Conservation (phyloP, 2,888 invertebrate genomes). For the Crepidodera aurea region DNA sequence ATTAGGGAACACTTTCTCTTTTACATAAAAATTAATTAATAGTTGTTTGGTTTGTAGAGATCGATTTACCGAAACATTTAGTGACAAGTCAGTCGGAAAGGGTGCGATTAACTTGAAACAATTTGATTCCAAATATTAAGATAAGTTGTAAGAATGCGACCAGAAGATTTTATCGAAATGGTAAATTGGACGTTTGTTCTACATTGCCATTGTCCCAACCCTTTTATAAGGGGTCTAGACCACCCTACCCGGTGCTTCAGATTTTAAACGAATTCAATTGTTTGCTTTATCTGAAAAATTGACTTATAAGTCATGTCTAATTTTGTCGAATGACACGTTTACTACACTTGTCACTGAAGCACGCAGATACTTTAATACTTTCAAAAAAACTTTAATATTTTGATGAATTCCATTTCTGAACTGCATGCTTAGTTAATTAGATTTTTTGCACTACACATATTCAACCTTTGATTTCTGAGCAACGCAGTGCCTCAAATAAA, state of each 20-base stretch:
- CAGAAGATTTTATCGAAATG: slow-evolving; percentile 20
- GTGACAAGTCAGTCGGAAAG: neutral
- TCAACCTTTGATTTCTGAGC: no score
- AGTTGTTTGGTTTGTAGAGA: neutral
- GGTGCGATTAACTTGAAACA: slow-evolving; percentile 17
- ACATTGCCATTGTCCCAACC: slow-evolving; percentile 18
- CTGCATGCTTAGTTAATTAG: no score
- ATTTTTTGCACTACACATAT: no score
- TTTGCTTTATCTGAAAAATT: slow-evolving; percentile 10
- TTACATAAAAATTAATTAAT: slow-evolving; percentile 10
- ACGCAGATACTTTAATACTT: no score
- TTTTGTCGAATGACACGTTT: neutral
- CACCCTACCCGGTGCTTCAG: slow-evolving; percentile 17
- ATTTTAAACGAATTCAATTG: neutral
- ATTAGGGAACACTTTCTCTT: slow-evolving; percentile 1
- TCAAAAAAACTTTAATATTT: no score
- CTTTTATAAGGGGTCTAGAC: slow-evolving; percentile 20
- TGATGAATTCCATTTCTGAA: no score
- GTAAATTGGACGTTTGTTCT: slow-evolving; percentile 24
- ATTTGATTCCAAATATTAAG: slow-evolving; percentile 17
- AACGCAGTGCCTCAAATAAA: no score
- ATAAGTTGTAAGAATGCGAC: slow-evolving; percentile 24
- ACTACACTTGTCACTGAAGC: no score
- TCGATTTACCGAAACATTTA: neutral
- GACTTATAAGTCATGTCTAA: slow-evolving; percentile 1